Evolutionary conservation across 2,888 invertebrate species (phyloP), one percentile per base, ranked within the genome.

Genomic region (Caenorhabditis panamensis): DNA sequence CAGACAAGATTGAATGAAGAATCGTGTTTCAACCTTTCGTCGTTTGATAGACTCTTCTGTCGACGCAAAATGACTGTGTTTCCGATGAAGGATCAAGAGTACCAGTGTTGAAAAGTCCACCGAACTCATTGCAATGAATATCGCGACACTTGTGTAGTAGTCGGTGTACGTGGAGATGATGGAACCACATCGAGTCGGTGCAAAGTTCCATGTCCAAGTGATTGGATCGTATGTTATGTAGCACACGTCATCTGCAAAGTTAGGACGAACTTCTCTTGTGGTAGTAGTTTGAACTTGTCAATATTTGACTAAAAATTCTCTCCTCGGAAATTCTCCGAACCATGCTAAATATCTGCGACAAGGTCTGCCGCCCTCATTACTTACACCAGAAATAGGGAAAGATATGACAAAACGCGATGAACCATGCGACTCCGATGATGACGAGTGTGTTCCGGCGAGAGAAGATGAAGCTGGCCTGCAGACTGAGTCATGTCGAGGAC

Each of bases 151-250:
- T 9, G 82, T 81, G 41, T 84, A 82, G 36, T 79, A 84, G 54
- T 85, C 85, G n/a, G 82, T 82, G 49, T 84, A 85, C 0, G 75
- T 83, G 24, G 84, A 82, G 4, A 85, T 77, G 1, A 78, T 28
- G n/a, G 24, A 54, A 28, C 85, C 85, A 44, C 85, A 85, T n/a
- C 58, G 47, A 0, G 84, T 85, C 2, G 49, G 28, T 0, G 84
- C 79, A 51, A 82, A 85, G 37, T 79, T 66, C 84, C 83, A 85
- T 0, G 75, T 76, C 77, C 81, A 84, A 0, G 68, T 41, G 5
- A 63, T 54, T 0, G 84, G 63, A 18, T 63, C 56, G 37, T 82
- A 85, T 5, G 59, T 54, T 11, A 84, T 63, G 62, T 71, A 85
- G 62, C 85, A 85, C 1, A 64, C 1, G 11, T 78, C 71, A 22